Evolutionary conservation across 2,797 vertebrate species (phyloP), one percentile per base, ranked within the genome.

Genomic region (Micromesistius poutassou): DNA sequence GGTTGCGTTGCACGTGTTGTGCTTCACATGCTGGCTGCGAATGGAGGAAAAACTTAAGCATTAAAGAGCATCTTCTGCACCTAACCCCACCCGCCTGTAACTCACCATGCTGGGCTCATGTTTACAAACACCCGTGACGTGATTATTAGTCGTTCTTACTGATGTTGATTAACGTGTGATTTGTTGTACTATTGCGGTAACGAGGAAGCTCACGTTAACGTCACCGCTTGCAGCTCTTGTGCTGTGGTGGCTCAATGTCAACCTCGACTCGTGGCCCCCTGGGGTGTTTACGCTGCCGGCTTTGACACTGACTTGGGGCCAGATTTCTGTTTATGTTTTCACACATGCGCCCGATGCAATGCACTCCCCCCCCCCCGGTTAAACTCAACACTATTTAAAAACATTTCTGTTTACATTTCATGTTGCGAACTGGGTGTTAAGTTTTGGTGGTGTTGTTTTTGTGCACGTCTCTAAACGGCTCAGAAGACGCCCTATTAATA

Each of bases 401-500:
- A 42, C 40, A 42, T 42, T 42, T 42, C 12, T 10, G 12, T 14
- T 3, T 10, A 42, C 40, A 42, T 42, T 42, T 42, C 40, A 12
- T 42, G 14, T 42, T 42, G 13, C 2, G 40, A 14, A 14, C 12
- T 12, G 40, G 14, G 40, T 12, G 12, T 42, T 36, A 1, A 36
- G 36, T 36, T 36, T 36, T 2, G 14, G 46, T 19, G 46, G 4
- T 50, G 36, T 42, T 62, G 50, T n/a, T n/a, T 62, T 62, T 62
- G 16, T 71, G 28, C 13, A 22, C 7, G 55, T 81, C 81, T 81
- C 78, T 80, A 80, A 73, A 71, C 71, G 72, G 71, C 38, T 85
- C 82, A 86, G 84, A 84, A 89, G 81, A 85, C 86, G 81, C 30
- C 30, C 72, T 33, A 72, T 87, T 86, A 84, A 89, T 89, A 86